Base-by-base conservation (phyloP, 2,797 vertebrate species). In the Periophthalmus magnuspinnatus region DNA sequence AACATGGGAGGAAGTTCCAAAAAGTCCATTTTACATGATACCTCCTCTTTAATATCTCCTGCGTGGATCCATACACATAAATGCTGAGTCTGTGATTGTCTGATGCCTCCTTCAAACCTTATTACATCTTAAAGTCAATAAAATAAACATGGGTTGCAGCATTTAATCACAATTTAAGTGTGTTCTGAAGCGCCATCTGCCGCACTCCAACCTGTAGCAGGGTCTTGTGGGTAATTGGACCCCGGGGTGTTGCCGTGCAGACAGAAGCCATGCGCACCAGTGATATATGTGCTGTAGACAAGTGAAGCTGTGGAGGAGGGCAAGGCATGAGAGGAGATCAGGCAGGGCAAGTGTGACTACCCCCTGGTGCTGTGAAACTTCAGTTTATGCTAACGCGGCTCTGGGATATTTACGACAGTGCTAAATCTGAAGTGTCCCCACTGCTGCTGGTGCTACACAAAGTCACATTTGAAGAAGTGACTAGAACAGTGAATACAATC, bases 191-290 rank as follows among this genome's bases (percentile, higher is more conserved):
- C 58, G 68, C 77, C 79, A 87, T 88, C 85, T 91, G 87, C 70
- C 84, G 75, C 71, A 70, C 58, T 81, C 48, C 70, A 76, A 64
- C 72, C 52, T 81, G 66, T 66, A 76, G 80, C 74, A 71, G 77
- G 71, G 71, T 65, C 60, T 85, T 80, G 59, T 77, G 74, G 80
- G 79, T 85, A 91, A 89, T 86, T 88, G 84, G 85, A 83, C 79
- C 77, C 82, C 80, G 59, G 86, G 80, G 83, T 80, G 41, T 45
- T 45, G 41, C 41, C 13, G 41, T 45, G 41, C 41, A 41, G 41
- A 45, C 41, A 45, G 41, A 45, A 45, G 41, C 41, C 41, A 3
- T 5, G 79, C 79, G 61, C 66, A 84, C 61, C 66, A 81, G 67
- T 62, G 50, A 58, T 58, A 8, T 58, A 58, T 58, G 56, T 1